Evolutionary conservation across 2,113 vertebrate species (phyloP).

Genomic region (Opisthocomus hoazin): DNA sequence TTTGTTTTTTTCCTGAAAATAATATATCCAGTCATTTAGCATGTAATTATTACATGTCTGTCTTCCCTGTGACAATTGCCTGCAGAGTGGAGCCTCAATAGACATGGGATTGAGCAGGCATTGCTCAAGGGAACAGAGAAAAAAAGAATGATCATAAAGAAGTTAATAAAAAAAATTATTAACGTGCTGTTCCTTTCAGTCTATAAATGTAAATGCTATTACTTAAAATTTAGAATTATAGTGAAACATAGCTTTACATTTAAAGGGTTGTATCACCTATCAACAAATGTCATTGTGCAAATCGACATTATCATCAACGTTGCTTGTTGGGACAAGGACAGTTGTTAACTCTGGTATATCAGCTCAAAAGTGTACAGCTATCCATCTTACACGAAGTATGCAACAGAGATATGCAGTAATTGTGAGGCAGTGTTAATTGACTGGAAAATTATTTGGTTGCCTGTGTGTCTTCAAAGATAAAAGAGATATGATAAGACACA

Average conservation of each 20-base stretch:
- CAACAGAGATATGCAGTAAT: not conserved
- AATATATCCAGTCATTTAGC: not conserved
- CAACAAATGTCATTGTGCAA: not conserved
- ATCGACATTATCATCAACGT: not conserved
- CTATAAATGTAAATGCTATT: not conserved
- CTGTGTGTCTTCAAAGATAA: not conserved
- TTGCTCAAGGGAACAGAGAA: not conserved
- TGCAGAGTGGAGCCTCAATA: not conserved
- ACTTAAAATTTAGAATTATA: not conserved
- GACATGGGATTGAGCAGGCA: not conserved
- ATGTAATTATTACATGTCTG: not conserved
- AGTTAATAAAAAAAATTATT: not conserved
- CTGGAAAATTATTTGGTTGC: not conserved
- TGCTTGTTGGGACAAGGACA: accelerated
- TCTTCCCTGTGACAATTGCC: conserved; percentile 12
- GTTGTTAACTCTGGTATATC: not conserved
- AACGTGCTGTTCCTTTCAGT: not conserved
- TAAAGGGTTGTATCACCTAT: not conserved
- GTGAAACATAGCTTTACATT: not conserved
- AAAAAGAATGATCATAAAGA: not conserved
- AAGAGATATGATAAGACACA: not conserved
- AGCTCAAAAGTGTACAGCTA: not conserved
- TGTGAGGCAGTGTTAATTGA: conserved; percentile 24
- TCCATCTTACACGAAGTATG: not conserved
- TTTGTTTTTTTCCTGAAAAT: not conserved